phyloP scores from a whole-genome alignment of 2,888 invertebrate genomes.

The Hydrotaea diabolus region DNA sequence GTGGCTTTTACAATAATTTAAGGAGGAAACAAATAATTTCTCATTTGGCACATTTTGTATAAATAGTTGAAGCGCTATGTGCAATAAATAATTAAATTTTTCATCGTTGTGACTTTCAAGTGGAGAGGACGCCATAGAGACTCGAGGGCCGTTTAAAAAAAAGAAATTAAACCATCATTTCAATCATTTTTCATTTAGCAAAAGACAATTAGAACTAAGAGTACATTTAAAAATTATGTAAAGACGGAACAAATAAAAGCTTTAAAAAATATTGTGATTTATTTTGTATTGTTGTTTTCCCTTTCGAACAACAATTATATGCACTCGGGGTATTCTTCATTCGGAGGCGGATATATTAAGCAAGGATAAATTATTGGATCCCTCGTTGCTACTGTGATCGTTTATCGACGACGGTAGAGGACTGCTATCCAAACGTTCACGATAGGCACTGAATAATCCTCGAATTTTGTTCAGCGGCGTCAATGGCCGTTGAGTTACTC shows the following conservation, averaged over 20 bases:
- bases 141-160: no score
- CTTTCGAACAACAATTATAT: neutral
- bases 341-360: constrained; percentile 41
- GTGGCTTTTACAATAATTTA: no score
- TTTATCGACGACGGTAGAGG: constrained; percentile 52
- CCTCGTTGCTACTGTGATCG: constrained; percentile 37
- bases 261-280: constrained; percentile 2
- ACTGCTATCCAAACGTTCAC: constrained; percentile 67
- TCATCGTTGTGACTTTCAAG: no score
- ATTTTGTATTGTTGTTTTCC: neutral
- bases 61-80: no score
- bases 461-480: constrained; percentile 72
- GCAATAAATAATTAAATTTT: no score
- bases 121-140: no score
- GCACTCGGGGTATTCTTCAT: constrained; percentile 8
- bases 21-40: no score
- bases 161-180: no score
- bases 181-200: no score
- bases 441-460: constrained; percentile 73
- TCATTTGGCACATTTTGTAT: no score
- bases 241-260: constrained; percentile 18
- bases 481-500: constrained; percentile 40
- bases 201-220: neutral
- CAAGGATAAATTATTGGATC: constrained; percentile 44
- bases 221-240: neutral